Evolutionary conservation across 2,113 vertebrate genomes (phyloP), one percentile per base, ranked within the genome.

Genomic region (Uropsilus gracilis): DNA sequence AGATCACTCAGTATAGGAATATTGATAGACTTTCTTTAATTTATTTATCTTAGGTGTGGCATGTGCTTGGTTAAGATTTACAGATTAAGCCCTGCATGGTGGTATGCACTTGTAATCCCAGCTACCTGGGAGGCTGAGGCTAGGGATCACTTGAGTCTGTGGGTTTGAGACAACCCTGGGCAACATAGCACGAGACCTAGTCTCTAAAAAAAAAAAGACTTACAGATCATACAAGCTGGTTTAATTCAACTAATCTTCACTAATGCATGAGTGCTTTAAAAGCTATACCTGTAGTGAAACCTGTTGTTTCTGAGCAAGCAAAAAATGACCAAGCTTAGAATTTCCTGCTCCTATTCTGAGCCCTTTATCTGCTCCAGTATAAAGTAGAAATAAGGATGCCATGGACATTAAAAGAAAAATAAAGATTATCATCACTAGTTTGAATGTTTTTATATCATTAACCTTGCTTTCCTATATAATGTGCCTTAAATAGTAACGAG

Each of bases 161-260:
- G n/a, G n/a, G n/a, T n/a, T n/a, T n/a, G n/a, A n/a, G n/a, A n/a
- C n/a, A n/a, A n/a, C n/a, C n/a, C n/a, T n/a, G n/a, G n/a, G n/a
- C n/a, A n/a, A n/a, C n/a, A n/a, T n/a, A n/a, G n/a, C n/a, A n/a
- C n/a, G n/a, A n/a, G n/a, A n/a, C n/a, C n/a, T n/a, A n/a, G n/a
- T n/a, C n/a, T n/a, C n/a, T n/a, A n/a, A n/a, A n/a, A n/a, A n/a
- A n/a, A n/a, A n/a, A n/a, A 81, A 86, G 44, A 71, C n/a, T 90
- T 90, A 72, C 26, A 55, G 34, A 44, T 69, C 84, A n/a, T 86
- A 39, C 71, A 72, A 89, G 75, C 68, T 82, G 68, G 32, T 89
- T 75, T 89, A 83, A 80, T 72, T 72, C 30, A 55, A 5, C 46
- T 24, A 63, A 71, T 86, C 30, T 90, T 90, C 34, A 80, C 37